Conservation (phyloP, 2,113 vertebrate genomes). For the Pituophis catenifer region DNA sequence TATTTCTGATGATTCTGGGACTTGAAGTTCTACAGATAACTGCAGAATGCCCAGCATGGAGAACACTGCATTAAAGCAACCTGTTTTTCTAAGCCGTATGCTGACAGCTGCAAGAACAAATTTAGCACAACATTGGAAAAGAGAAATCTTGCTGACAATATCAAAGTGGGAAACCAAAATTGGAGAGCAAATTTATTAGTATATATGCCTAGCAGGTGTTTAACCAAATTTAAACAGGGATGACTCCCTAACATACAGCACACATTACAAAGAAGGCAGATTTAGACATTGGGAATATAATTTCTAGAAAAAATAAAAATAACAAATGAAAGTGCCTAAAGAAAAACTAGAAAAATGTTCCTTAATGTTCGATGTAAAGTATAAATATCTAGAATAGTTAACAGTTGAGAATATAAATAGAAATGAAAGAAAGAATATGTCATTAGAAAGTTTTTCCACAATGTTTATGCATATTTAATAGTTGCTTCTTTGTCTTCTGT, state of each 20-base stretch:
- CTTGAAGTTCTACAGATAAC: neutral
- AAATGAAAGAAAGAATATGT: neutral
- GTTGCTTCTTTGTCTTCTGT: neutral
- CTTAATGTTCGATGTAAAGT: neutral
- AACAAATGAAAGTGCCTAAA: neutral
- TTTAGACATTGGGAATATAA: neutral
- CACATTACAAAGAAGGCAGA: neutral
- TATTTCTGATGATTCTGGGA: neutral
- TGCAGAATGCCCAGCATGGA: neutral
- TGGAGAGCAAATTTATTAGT: neutral
- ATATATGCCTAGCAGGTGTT: neutral
- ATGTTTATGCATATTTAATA: neutral
- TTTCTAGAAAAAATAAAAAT: neutral
- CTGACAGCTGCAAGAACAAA: neutral
- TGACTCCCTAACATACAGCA: neutral
- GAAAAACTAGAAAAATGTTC: neutral
- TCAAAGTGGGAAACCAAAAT: neutral
- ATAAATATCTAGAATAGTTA: neutral
- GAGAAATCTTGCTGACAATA: neutral
- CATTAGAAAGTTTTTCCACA: neutral
- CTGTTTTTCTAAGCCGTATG: neutral
- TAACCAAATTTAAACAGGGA: neutral
- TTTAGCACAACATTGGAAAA: neutral
- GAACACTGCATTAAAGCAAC: neutral
- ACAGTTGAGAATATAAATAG: neutral